Evolutionary conservation across 2,113 vertebrate species (phyloP), one percentile per base, ranked within the genome.

Genomic region (Sceloporus tristichus): DNA sequence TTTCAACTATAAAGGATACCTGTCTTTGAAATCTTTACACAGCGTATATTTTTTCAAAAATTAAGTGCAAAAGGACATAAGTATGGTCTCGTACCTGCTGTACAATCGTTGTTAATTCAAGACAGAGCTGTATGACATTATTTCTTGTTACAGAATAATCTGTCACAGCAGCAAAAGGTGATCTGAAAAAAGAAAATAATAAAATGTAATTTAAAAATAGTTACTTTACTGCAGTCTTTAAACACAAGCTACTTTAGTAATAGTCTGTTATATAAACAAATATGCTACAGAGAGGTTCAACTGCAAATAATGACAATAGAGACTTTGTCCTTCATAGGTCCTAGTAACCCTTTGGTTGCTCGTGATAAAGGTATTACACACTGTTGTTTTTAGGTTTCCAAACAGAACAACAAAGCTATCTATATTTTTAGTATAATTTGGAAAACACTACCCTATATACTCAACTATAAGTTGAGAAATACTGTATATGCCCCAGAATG

Each of bases 111-210:
- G 98, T 99, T 95, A 99, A 97, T 96, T 99, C 99, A 97, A 99
- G 96, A 96, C 99, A 99, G 92, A 99, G 98, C 95, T 99, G 99
- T 96, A 99, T 99, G 93, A 99, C 98, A 93, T 99, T 99, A 96
- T 99, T 99, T 94, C 99, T 97, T 94, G 98, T 99, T 94, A 99
- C 97, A 78, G 98, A 99, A 94, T 99, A 99, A 97, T 99, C 99
- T 94, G 98, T 98, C 94, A 99, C 99, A 90, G 98, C 98, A 95
- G 99, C 98, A 95, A 99, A 99, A 84, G 99, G 98, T 89, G 99
- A 99, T 97, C 99, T 99, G 95, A 80, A 96, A 97, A 96, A 92
- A 65, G 83, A 85, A 88, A 93, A 92, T 91, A 68, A 11, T 84
- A 27, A 42, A 38, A 65, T 40, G 3, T 90, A 94, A 76, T 95